Percentiles rank a stretch among this genome's conserved stretches.
Conservation (phyloP, 2,797 vertebrate species). For the Toxotes lorentzi region DNA sequence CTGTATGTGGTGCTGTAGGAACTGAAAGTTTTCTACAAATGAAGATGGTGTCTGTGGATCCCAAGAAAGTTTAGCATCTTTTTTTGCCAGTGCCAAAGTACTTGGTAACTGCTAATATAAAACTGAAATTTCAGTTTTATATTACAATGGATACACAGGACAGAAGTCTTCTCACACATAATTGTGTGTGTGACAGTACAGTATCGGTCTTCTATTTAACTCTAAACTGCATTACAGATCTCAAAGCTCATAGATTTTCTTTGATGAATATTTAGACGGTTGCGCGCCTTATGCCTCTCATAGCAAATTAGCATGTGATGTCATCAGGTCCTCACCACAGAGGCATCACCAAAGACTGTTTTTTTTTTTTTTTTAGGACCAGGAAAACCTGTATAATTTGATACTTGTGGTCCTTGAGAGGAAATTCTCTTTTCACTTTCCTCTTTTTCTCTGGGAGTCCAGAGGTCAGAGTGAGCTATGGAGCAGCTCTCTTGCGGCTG, state of each 20-base stretch:
- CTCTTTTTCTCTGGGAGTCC: slow-evolving; percentile 3
- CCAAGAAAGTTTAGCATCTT: no score
- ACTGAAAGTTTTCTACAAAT: no score
- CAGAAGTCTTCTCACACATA: no score
- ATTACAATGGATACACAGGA: no score
- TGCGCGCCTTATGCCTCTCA: neutral
- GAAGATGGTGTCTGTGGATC: no score
- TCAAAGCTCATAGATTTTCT: slow-evolving; percentile 1
- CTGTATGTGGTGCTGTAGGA: no score
- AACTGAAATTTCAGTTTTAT: no score
- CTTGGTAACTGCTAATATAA: no score
- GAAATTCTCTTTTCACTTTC: slow-evolving; percentile 10
- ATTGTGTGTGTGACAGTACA: no score
- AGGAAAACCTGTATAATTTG: neutral
- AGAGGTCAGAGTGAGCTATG: slow-evolving; percentile 27
- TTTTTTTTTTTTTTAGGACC: neutral
- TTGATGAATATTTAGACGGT: slow-evolving; percentile 6
- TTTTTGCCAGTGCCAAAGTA: no score
- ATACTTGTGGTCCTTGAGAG: no score
- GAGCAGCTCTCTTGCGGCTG: neutral
- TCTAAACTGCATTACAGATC: neutral
- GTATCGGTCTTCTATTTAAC: neutral
- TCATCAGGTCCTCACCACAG: neutral
- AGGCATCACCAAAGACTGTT: neutral
- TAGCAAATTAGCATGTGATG: neutral